Base-by-base conservation (phyloP, 30 jellyfish, hydroid and myxozoan genomes). In the Turritopsis rubra region DNA sequence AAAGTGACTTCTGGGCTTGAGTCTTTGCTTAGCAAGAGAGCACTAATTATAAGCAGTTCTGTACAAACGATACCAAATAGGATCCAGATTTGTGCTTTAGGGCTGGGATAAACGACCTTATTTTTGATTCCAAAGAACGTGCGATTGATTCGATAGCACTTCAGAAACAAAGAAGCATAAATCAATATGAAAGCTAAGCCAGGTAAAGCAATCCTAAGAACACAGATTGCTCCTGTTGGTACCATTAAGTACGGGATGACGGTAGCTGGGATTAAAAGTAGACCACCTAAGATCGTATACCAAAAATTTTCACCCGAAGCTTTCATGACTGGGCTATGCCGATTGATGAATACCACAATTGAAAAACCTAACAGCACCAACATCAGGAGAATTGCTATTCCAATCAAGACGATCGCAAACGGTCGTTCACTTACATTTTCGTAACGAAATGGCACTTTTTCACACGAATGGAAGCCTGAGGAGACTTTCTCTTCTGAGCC, bases 371-470 rank as follows among this genome's bases (percentile, higher is more conserved):
- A 68, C 28, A 68, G 77, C 19, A 23, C 77, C 77, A 68, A 68
- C 28, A 23, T n/a, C 16, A 27, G 28, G 21, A 68, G 77, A n/a
- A 9, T 8, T 22, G 77, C 77, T 8, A 68, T 1, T 27, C 31
- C 77, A 68, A 68, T 68, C 28, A 27, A 68, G 19, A 27, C 77
- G 77, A 0, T 0, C 60, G 60, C 60, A 41, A 5, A 41, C 60
- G 60, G 60, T 41, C 60, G 60, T 13, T 41, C 60, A 13, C 5
- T 5, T 41, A 41, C 5, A 9, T 68, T 68, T 9, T 68, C 77
- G 77, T n/a, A 68, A 68, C 30, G 77, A 23, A n/a, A 22, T 68
- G 77, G 77, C 21, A 68, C 30, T 23, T 68, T 68, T 23, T 68
- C 30, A 68, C 77, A 68, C 30, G 28, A 7, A 7, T 19, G 28